These are phyloP conservation scores for Drosophila quadrilineata DNA, from an alignment of 1,140 invertebrate species.

Conservation along the genomic window DNA sequence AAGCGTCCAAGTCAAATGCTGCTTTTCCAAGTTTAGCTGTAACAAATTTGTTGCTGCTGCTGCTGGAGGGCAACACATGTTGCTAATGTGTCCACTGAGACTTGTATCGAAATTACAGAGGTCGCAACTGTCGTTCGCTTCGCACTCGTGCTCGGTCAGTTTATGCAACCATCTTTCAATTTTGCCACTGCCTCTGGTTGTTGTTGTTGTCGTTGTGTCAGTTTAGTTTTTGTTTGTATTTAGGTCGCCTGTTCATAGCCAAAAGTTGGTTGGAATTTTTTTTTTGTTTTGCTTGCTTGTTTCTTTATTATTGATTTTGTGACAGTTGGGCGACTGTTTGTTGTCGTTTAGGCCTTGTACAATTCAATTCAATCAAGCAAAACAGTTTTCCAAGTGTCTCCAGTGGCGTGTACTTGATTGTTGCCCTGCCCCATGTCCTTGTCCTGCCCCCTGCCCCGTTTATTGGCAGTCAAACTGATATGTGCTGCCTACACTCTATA, in stretches of 20 bases:
- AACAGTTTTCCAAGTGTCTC: conserved; percentile 70
- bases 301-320: conserved; percentile 64
- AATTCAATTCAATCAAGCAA: conserved; percentile 75
- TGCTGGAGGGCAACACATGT: conserved; percentile 71
- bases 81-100: conserved; percentile 73
- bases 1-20: conserved; percentile 14
- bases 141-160: conserved; percentile 34
- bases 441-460: conserved; percentile 12
- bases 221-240: conserved; percentile 11
- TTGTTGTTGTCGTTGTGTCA: conserved; percentile 7
- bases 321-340: conserved; percentile 55
- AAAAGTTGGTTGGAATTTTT: too few species aligned
- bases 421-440: conserved; percentile 26
- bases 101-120: conserved; percentile 73
- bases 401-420: conserved; percentile 74
- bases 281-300: too few species aligned
- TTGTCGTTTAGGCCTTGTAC: conserved; percentile 57
- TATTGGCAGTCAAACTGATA: conserved; percentile 39
- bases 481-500: conserved; percentile 9
- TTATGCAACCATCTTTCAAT: conserved; percentile 12
- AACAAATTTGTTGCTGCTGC: conserved; percentile 33
- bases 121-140: conserved; percentile 42
- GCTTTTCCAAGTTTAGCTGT: conserved; percentile 18
- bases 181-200: conserved; percentile 4
- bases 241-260: conserved; percentile 12